Conservation (phyloP, 2,888 invertebrate species). For the Liposcelis brunnea region DNA sequence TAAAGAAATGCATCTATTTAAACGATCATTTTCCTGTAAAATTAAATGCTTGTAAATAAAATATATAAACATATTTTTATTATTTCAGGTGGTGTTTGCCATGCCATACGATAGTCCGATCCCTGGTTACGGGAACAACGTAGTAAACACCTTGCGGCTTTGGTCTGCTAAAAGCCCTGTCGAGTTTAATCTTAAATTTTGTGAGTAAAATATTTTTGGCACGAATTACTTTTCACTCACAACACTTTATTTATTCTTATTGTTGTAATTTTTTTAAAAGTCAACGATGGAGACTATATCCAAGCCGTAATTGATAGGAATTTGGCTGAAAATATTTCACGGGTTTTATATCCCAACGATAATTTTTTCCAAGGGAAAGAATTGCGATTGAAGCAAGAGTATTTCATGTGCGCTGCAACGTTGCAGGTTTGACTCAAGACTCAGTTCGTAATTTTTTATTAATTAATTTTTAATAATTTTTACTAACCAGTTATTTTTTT, state of each 20-base stretch:
- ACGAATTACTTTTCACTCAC: background rate
- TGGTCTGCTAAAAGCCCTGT: constrained; percentile 97
- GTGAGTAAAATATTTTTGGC: constrained; percentile 46
- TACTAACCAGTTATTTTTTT: constrained; percentile 19
- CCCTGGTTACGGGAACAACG: constrained; percentile 95
- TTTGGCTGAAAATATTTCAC: constrained; percentile 91
- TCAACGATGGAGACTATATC: constrained; percentile 97
- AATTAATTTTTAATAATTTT: background rate
- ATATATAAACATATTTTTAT: too few species aligned
- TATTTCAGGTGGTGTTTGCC: constrained; percentile 75
- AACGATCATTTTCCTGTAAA: too few species aligned
- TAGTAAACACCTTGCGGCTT: constrained; percentile 90
- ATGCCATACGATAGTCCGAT: constrained; percentile 99
- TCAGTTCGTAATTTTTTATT: too few species aligned
- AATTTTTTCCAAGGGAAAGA: constrained; percentile 99
- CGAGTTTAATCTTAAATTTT: constrained; percentile 90
- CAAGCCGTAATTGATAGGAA: constrained; percentile 97
- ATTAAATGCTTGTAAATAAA: too few species aligned
- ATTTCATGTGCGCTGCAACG: constrained; percentile 97
- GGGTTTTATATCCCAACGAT: constrained; percentile 97
- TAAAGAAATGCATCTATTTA: too few species aligned
- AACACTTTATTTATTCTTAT: background rate
- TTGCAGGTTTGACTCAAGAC: too few species aligned
- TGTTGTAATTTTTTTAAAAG: constrained; percentile 39
- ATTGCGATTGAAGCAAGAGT: constrained; percentile 93